Evolutionary conservation across 2,113 vertebrate species (phyloP).

Genomic region (Alligator sinensis): DNA sequence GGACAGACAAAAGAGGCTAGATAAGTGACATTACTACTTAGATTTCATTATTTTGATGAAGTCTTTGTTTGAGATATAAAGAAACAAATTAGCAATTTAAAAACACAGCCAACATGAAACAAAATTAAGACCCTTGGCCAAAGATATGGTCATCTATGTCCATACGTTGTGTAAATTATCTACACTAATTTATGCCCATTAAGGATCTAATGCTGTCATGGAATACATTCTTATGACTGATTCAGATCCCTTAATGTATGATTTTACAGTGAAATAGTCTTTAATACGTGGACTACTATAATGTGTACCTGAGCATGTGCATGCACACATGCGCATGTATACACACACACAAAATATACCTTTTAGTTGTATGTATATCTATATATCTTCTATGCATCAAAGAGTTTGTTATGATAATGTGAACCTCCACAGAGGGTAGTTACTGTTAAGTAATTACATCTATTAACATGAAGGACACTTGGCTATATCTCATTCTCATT

Average conservation of each 20-base stretch:
- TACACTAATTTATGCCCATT: not conserved
- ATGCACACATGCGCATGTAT: rapidly evolving
- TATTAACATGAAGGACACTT: not conserved
- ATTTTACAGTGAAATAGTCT: not conserved
- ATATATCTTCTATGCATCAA: not conserved
- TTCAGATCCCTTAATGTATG: not conserved
- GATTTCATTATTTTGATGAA: not conserved
- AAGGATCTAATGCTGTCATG: not conserved
- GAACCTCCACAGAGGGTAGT: not conserved
- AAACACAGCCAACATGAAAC: not conserved
- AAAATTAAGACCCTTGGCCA: not conserved
- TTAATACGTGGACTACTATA: not conserved
- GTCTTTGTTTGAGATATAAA: not conserved
- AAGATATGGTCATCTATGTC: not conserved
- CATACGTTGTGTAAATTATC: not conserved
- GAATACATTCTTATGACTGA: not conserved
- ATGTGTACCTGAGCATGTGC: rapidly evolving
- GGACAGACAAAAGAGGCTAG: not conserved
- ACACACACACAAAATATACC: rapidly evolving
- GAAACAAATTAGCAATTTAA: not conserved
- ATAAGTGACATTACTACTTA: not conserved
- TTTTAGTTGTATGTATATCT: not conserved
- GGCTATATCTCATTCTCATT: conserved; percentile 10
- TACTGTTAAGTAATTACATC: conserved; percentile 13
- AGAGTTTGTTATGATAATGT: not conserved